Conservation (phyloP, 37 sponge, comb jelly and placozoan species). For the Haliclona indistincta region DNA sequence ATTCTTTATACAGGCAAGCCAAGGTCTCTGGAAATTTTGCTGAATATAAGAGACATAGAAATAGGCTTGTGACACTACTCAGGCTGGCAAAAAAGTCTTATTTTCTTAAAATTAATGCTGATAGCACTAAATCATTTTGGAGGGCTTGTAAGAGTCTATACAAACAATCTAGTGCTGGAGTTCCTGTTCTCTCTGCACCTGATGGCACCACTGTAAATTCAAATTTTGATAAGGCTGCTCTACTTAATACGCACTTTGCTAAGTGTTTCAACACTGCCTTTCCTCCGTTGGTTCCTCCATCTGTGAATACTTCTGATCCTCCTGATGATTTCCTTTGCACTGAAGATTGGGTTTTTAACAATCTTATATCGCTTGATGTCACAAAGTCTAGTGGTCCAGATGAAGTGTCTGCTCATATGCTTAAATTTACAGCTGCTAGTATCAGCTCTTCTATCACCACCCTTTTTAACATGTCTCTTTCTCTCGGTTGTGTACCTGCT, state of each 20-base stretch:
- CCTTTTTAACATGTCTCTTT: no score
- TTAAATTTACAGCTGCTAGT: no score
- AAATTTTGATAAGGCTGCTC: constrained; percentile 11
- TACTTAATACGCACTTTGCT: constrained; percentile 37
- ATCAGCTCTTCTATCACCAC: no score
- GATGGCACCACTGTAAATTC: background rate
- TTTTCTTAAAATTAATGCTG: background rate
- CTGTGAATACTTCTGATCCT: background rate
- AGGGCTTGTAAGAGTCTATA: background rate
- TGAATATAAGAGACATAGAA: background rate
- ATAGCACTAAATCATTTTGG: no score
- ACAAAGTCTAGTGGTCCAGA: no score
- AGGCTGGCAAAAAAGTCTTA: background rate
- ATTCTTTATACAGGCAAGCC: background rate
- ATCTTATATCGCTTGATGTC: no score
- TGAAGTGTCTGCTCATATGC: no score
- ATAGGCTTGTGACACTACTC: background rate
- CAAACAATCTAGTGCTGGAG: no score
- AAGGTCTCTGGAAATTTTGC: background rate
- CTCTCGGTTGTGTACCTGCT: no score
- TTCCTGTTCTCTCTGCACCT: no score
- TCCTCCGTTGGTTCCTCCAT: background rate
- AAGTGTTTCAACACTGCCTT: background rate
- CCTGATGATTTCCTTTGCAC: background rate
- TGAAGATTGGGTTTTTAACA: background rate